A percentile compares a stretch with the other conserved stretches of the same genome.
phyloP scores from a whole-genome alignment of 2,113 vertebrate genomes.

The Ariopsis seemanni region DNA sequence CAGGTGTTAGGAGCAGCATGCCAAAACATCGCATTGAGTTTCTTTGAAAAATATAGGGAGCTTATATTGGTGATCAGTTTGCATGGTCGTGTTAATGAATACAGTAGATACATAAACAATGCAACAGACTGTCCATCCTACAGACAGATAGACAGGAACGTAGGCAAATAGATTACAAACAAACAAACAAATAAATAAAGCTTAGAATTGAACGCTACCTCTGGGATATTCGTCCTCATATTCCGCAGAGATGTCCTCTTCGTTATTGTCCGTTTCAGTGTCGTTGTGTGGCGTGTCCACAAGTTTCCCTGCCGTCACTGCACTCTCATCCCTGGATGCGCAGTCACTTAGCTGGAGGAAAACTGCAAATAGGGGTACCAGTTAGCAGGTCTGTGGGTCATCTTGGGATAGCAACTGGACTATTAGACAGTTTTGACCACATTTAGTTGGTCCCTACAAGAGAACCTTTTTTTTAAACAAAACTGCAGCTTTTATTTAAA shows the following conservation, averaged over 20 bases:
- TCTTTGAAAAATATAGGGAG: background rate
- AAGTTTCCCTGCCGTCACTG: conserved; percentile 18
- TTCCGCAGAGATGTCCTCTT: conserved; percentile 39
- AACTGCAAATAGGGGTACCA: conserved; percentile 35
- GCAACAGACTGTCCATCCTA: background rate
- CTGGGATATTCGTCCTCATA: conserved; percentile 34
- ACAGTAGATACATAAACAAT: background rate
- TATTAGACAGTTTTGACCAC: background rate
- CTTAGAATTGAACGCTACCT: conserved; percentile 40
- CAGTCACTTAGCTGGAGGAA: conserved; percentile 41
- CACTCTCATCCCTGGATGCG: conserved; percentile 39
- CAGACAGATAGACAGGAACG: background rate
- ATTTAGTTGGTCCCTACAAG: background rate
- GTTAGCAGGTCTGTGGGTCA: conserved; percentile 1
- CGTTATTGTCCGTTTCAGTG: background rate
- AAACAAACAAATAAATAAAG: background rate
- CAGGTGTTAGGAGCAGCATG: background rate
- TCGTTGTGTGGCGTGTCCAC: background rate
- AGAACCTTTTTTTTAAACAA: background rate
- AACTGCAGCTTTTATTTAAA: background rate
- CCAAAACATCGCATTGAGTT: background rate
- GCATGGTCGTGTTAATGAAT: background rate
- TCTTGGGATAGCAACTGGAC: background rate
- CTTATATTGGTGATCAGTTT: background rate
- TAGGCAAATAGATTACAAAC: background rate